Percentiles rank a stretch among this genome's conserved stretches.
phyloP scores from a whole-genome alignment of 2,888 invertebrate genomes.

The Drosophila macrospina region DNA sequence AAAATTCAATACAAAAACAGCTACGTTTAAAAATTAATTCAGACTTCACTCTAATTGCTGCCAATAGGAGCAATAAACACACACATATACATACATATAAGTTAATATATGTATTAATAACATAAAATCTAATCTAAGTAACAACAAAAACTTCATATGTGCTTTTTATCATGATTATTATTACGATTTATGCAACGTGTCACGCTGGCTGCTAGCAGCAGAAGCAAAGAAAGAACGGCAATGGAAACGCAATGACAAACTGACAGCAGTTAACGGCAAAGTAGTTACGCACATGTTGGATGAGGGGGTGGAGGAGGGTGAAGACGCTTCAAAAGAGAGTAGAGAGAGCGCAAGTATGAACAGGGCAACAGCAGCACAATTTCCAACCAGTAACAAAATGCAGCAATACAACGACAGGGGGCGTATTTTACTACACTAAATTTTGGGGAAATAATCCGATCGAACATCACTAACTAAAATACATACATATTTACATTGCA shows the following conservation, averaged over 20 bases:
- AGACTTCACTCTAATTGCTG: constrained; percentile 24
- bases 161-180: constrained; percentile 67
- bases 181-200: constrained; percentile 82
- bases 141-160: constrained; percentile 27
- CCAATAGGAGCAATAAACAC: constrained; percentile 33
- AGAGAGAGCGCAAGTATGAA: constrained; percentile 41
- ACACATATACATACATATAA: constrained; percentile 29
- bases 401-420: constrained; percentile 49
- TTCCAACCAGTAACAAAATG: constrained; percentile 18
- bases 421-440: constrained; percentile 55
- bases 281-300: constrained; percentile 55
- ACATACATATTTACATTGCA: constrained; percentile 19
- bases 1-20: constrained; percentile 53
- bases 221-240: constrained; percentile 53
- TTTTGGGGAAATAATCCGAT: constrained; percentile 46
- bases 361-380: constrained; percentile 53
- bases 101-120: constrained; percentile 20
- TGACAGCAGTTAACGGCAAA: constrained; percentile 71
- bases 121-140: constrained; percentile 57
- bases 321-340: constrained; percentile 28
- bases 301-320: constrained; percentile 15
- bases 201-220: constrained; percentile 52
- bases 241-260: constrained; percentile 72
- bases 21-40: constrained; percentile 24
- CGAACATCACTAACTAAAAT: constrained; percentile 12